phyloP scores from a whole-genome alignment of 2,113 vertebrate species.

The Otis tarda region DNA sequence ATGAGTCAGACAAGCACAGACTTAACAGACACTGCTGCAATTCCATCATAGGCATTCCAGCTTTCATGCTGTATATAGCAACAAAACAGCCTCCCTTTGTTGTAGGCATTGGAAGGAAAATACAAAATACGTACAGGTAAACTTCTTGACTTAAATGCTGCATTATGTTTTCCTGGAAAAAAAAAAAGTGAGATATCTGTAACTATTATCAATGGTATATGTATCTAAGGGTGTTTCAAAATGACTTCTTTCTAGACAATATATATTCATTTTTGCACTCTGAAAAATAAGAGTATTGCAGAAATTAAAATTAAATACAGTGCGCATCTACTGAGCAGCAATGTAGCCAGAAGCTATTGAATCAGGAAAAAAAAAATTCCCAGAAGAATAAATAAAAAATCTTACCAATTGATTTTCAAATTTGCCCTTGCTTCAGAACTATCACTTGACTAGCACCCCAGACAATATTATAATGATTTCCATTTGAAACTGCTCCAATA shows the following conservation, averaged over 20 bases:
- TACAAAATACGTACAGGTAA: background rate
- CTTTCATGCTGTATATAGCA: background rate
- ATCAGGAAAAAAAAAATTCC: background rate
- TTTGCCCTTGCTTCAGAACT: background rate
- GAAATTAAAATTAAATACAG: background rate
- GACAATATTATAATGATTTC: background rate
- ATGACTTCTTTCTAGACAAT: background rate
- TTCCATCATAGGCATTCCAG: background rate
- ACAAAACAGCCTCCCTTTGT: background rate
- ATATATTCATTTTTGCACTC: background rate
- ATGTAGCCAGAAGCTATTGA: background rate
- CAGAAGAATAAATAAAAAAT: background rate
- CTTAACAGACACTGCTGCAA: background rate
- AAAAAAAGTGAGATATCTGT: background rate
- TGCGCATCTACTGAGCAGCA: background rate
- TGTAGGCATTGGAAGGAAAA: background rate
- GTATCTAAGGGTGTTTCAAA: background rate
- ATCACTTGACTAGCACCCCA: background rate
- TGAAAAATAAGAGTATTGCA: background rate
- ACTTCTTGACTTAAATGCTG: background rate
- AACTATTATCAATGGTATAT: background rate
- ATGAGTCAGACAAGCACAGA: background rate
- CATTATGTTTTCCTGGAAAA: background rate
- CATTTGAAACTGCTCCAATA: background rate
- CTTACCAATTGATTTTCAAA: background rate